Evolutionary conservation across 2,113 vertebrate genomes (phyloP), one percentile per base, ranked within the genome.

Genomic region (Cephalopterus ornatus): DNA sequence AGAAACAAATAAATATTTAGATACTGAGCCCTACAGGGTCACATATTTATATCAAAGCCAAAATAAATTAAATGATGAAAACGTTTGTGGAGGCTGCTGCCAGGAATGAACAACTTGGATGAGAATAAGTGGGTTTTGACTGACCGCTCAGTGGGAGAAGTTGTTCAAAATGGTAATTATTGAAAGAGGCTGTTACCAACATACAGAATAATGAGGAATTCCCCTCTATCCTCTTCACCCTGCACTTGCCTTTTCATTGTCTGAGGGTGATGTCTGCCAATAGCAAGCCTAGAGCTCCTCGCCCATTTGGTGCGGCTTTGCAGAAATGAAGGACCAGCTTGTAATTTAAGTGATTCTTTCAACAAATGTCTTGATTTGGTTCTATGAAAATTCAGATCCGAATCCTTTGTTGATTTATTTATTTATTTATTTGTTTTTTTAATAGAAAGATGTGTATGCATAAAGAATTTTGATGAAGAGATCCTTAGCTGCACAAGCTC

Each of bases 401-500:
- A 10, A 68, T 67, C n/a, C 30, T 78, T 62, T 80, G n/a, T 19
- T 81, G n/a, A 72, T 30, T 85, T 20, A 55, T 50, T 39, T 33
- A 13, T 26, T 22, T 20, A 16, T 42, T 42, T 16, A 16, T 42
- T 52, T 65, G n/a, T 3, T 11, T 18, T 56, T 78, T 65, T 10
- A 58, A 62, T 42, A 21, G 20, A 33, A 90, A 61, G 24, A 24
- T 62, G 16, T 49, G 44, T 68, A 87, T 70, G 22, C 44, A 21
- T 66, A 71, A 92, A 81, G 37, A 96, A 93, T 92, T 88, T 76
- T 59, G 85, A 92, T 91, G 39, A 84, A 92, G 67, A 76, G 39
- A 32, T 53, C 33, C 33, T 71, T 89, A 93, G 47, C 49, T 17
- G 7, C 76, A 79, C 73, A 71, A 77, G 35, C 61, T 78, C 80